phyloP scores from a whole-genome alignment of 2,797 vertebrate species.

The Euthynnus affinis region DNA sequence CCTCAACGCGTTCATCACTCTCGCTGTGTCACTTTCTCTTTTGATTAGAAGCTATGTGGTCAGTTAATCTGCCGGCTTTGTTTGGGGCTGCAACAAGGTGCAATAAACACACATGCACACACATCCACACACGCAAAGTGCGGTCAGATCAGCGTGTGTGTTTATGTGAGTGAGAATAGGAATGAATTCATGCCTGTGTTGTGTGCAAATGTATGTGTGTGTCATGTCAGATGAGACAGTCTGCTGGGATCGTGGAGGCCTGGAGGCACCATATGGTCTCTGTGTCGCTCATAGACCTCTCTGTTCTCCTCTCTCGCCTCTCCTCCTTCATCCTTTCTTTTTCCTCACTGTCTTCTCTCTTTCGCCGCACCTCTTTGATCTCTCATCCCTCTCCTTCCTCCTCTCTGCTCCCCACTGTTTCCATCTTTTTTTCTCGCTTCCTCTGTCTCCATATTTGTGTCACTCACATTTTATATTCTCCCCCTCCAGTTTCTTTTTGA shows the following conservation, averaged over 20 bases:
- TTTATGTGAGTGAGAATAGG: constrained; percentile 24
- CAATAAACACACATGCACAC: constrained; percentile 46
- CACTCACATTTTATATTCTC: constrained; percentile 38
- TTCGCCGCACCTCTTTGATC: constrained; percentile 56
- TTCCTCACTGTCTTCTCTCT: constrained; percentile 39
- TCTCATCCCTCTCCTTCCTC: constrained; percentile 19
- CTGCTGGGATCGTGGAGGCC: constrained; percentile 63
- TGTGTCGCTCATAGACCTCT: constrained; percentile 59
- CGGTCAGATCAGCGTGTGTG: constrained; percentile 36
- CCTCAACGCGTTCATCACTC: constrained; percentile 21
- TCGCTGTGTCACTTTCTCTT: constrained; percentile 39
- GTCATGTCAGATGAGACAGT: constrained; percentile 49
- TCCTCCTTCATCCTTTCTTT: constrained; percentile 45
- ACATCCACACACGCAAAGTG: constrained; percentile 20
- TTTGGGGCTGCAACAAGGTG: constrained; percentile 34
- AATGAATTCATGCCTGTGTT: constrained; percentile 27
- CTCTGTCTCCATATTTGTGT: constrained; percentile 32
- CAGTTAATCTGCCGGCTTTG: constrained; percentile 60
- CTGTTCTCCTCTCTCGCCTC: constrained; percentile 50
- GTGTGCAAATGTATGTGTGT: constrained; percentile 41
- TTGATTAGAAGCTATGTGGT: constrained; percentile 55
- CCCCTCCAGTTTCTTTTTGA: constrained; percentile 21
- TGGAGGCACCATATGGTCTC: constrained; percentile 74
- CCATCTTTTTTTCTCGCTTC: constrained; percentile 20
- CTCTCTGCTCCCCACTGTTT: constrained; percentile 34